Evolutionary conservation across 2,888 invertebrate genomes (phyloP).

Genomic region (Agrochola litura): DNA sequence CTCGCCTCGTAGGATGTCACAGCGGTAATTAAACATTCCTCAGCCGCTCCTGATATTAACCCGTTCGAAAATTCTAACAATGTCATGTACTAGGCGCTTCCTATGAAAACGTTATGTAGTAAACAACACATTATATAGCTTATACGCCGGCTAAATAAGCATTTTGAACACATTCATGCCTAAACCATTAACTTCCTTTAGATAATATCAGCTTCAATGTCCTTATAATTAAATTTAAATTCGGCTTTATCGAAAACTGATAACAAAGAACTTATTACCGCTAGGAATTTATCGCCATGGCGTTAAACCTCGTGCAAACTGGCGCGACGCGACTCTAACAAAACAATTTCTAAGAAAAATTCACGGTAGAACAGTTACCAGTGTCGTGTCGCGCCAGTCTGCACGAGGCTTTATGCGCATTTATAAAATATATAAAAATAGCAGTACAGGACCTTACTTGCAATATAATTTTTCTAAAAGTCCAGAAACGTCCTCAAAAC

Average conservation of each 20-base stretch:
- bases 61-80: constrained; percentile 87
- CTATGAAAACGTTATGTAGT: constrained; percentile 75
- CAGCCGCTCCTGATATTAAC: constrained; percentile 82
- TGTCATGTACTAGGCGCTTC: constrained; percentile 79
- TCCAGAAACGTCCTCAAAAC: neutral
- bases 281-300: neutral
- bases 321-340: too few relatives aligned
- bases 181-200: constrained; percentile 61
- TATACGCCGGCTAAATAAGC: constrained; percentile 39
- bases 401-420: neutral
- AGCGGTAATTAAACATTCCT: constrained; percentile 87
- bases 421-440: neutral
- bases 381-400: too few relatives aligned
- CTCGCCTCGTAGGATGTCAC: constrained; percentile 76
- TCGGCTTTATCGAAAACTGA: neutral
- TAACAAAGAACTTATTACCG: neutral
- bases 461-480: neutral
- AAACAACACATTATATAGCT: constrained; percentile 52
- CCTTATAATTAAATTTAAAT: neutral
- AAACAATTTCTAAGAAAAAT: too few relatives aligned
- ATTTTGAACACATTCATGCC: constrained; percentile 62
- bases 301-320: too few relatives aligned
- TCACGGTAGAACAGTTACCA: too few relatives aligned
- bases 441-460: neutral
- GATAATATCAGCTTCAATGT: constrained; percentile 6